Evolutionary conservation across 2,113 vertebrate genomes (phyloP).

Genomic region (Lasiurus cinereus): DNA sequence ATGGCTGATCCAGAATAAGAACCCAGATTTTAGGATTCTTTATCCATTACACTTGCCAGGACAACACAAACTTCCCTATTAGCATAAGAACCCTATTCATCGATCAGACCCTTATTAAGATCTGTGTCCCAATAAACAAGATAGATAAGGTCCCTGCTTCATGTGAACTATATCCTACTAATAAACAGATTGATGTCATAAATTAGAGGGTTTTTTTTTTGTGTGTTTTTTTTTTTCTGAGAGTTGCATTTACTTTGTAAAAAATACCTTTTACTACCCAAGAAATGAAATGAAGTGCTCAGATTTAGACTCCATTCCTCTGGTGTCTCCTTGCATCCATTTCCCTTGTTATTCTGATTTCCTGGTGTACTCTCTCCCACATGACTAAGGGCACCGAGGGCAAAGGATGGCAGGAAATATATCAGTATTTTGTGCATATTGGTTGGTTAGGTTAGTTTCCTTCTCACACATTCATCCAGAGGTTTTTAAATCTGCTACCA

Average conservation of each 20-base stretch:
- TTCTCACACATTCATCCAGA: not conserved
- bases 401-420: not conserved
- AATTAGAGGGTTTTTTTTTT: not conserved
- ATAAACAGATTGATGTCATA: not conserved
- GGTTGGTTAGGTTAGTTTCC: not conserved
- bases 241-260: not conserved
- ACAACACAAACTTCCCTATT: not conserved
- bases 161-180: not conserved
- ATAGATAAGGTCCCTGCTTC: not conserved
- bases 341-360: not conserved
- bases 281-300: not conserved
- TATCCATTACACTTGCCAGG: not conserved
- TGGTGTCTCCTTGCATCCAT: not conserved
- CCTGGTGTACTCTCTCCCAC: too few species aligned
- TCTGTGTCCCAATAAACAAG: not conserved
- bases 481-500: not conserved
- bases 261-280: not conserved
- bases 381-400: not conserved
- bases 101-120: not conserved
- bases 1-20: constrained; percentile 26
- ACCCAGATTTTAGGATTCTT: not conserved
- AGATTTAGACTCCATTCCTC: not conserved
- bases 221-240: constrained; percentile 23
- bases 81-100: not conserved
- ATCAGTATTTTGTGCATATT: not conserved